These are phyloP conservation scores for Ailuropoda melanoleuca DNA, from an alignment of 2,113 vertebrate species.

Conservation along the genomic window DNA sequence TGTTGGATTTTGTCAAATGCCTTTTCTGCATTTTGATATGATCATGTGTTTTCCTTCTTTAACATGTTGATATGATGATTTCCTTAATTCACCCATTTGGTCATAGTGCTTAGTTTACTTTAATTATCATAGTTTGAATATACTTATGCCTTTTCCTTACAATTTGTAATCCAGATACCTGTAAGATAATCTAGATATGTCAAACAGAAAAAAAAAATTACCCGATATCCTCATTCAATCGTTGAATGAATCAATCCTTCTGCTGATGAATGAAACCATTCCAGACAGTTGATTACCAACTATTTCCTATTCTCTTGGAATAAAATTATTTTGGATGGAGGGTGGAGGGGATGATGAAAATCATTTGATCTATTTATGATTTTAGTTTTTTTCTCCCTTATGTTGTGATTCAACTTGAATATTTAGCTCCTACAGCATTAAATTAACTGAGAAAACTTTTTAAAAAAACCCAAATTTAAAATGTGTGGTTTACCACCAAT, in stretches of 20 bases:
- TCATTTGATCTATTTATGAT: background rate
- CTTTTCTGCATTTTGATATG: background rate
- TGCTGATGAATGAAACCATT: background rate
- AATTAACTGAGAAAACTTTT: background rate
- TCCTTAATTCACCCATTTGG: background rate
- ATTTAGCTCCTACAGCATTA: background rate
- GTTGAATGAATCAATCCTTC: background rate
- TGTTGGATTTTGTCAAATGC: background rate
- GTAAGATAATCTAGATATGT: background rate
- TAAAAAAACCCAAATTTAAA: background rate
- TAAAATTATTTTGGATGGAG: background rate
- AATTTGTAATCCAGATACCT: background rate
- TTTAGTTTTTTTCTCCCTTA: background rate
- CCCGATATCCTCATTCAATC: background rate
- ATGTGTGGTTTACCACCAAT: background rate
- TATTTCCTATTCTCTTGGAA: background rate
- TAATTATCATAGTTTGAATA: constrained; percentile 26
- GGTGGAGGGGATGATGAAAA: background rate
- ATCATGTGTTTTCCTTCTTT: background rate
- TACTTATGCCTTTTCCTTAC: background rate
- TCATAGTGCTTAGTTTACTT: background rate
- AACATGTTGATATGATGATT: background rate
- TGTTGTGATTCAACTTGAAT: constrained; percentile 16
- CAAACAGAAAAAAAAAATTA: background rate
- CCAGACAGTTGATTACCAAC: background rate